Base-by-base conservation (phyloP, 2,113 vertebrate genomes). In the Perccottus glenii region DNA sequence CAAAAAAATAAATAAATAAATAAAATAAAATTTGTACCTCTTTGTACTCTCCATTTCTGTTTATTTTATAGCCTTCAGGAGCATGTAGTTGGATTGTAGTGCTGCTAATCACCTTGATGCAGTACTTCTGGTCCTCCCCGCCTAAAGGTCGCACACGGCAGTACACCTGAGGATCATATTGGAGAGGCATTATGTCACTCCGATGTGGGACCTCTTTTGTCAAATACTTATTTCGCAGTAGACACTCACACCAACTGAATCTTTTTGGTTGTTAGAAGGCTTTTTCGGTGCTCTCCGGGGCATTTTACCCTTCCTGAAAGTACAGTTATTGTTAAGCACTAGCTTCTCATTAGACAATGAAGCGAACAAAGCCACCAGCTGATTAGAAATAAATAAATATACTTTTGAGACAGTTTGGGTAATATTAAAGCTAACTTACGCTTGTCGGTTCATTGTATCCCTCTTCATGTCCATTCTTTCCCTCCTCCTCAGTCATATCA, bases 21-120 rank as follows among this genome's bases (percentile, higher is more conserved):
- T 36, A 6, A 49, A 16, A 16, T 16, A 4, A 4, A 19, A 6
- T 6, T 56, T 67, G n/a, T n/a, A 97, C 98, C 96, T 98, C 98
- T 74, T 96, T 97, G 75, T 93, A 96, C 47, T 98, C 97, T 9
- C 96, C 96, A 78, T 95, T 97, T 11, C 96, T 89, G 87, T 92
- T 94, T 4, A 93, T 84, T 50, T 93, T 92, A 61, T 91, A 94
- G 0, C 96, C 96, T 53, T 97, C 97, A 1, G 96, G 97, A 0
- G 94, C 91, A 48, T 98, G 98, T 7, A 99, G 87, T 84, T 98
- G 98, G 47, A 99, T 92, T 0, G 94, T 96, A 42, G 87, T 91
- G 53, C 83, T 91, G 76, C 76, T 96, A 80, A 99, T 93, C 44
- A 98, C 95, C 81, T 99, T 96, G 55, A 99, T 94, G 77, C 96